Evolutionary conservation across 2,113 vertebrate genomes (phyloP), one percentile per base, ranked within the genome.

Genomic region (Cynocephalus volans): DNA sequence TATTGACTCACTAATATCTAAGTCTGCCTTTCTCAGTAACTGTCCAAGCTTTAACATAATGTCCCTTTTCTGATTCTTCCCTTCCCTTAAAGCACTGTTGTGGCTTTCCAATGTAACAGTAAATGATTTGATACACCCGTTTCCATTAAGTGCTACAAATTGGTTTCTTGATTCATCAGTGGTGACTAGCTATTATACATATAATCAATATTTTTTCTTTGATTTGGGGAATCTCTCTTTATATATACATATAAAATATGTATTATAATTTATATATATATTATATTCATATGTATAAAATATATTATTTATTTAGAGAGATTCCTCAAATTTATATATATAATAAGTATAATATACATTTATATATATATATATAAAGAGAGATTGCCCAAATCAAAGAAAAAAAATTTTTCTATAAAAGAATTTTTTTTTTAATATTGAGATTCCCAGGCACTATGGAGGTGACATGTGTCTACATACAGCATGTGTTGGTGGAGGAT

Each of bases 131-230:
- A 60, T 75, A 31, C 9, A 81, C 6, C 28, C n/a, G 70, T 50
- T 84, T 60, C 60, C 64, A 83, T 45, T 62, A 92, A 87, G 19
- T 87, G 10, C 31, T 89, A 36, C 41, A 12, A 90, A 65, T 85
- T 91, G 18, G 26, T 93, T 72, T 93, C 21, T 81, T 93, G 19
- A 14, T 90, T 95, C 45, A 86, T 69, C n/a, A 64, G 11, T 80
- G 50, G 23, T 84, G 7, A 81, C 28, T n/a, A 88, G 41, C 41
- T 41, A 41, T 41, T 41, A 41, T 41, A 41, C 41, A 41, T 41
- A 41, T 41, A 41, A 41, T 41, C 41, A 41, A 41, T 41, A 41
- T 41, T 41, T 41, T 41, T 41, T 41, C 41, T 41, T 41, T 41
- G 41, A 41, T 41, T 41, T 41, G 41, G 41, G 41, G 41, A 41